Evolutionary conservation across 1,140 invertebrate genomes (phyloP).

Genomic region (Hyles euphorbiae): DNA sequence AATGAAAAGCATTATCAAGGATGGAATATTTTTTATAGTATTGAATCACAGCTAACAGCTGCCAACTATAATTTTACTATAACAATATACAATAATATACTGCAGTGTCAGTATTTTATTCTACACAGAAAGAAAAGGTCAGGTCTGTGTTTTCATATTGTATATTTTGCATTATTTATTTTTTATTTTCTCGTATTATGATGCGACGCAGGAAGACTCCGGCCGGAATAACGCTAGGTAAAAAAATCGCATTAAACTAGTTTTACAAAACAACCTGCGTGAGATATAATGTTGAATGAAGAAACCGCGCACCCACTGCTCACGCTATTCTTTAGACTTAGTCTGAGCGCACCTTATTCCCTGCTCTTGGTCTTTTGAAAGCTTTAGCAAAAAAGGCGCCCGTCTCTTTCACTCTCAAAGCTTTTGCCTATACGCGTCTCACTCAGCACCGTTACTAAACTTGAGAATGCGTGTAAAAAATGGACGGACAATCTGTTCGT

Average conservation of each 20-base stretch:
- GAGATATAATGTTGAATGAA: no score
- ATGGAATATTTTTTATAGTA: no score
- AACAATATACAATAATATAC: no score
- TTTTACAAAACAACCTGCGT: no score
- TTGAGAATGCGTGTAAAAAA: constrained; percentile 59
- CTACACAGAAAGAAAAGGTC: neutral
- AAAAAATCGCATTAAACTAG: no score
- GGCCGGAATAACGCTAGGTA: no score
- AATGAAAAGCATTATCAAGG: no score
- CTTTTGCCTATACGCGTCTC: constrained; percentile 21
- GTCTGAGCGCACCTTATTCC: constrained; percentile 24
- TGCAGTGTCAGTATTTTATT: neutral
- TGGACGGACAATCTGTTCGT: constrained; percentile 32
- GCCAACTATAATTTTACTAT: no score
- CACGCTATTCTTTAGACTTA: neutral
- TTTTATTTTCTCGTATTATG: neutral
- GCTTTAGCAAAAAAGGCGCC: constrained; percentile 37
- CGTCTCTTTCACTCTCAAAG: constrained; percentile 30
- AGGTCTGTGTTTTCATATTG: neutral
- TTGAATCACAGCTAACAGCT: no score
- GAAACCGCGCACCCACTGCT: no score
- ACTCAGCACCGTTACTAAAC: constrained; percentile 47
- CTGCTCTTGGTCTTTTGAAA: constrained; percentile 26
- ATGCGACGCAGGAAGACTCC: no score
- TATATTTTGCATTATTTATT: constrained; percentile 1